phyloP scores from a whole-genome alignment of 2,888 invertebrate genomes.

The Tenthredo amoena region DNA sequence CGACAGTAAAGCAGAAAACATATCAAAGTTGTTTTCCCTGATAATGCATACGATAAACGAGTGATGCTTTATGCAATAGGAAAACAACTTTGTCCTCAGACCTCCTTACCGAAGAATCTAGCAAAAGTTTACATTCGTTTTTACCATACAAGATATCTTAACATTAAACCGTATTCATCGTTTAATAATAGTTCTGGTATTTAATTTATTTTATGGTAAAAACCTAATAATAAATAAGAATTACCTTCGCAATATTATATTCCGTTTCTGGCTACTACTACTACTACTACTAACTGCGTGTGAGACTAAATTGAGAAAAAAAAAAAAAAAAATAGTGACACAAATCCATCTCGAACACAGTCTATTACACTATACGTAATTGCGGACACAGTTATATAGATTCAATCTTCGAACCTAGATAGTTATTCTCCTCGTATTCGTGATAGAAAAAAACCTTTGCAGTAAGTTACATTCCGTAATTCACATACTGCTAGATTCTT shows the following conservation, averaged over 20 bases:
- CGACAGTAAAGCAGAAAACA: background rate
- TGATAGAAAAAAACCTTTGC: constrained; percentile 30
- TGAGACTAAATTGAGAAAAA: constrained; percentile 9
- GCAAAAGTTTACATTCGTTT: constrained; percentile 48
- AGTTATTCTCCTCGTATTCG: constrained; percentile 23
- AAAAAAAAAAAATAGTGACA: constrained; percentile 13
- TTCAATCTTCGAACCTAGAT: constrained; percentile 41
- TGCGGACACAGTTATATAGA: constrained; percentile 41
- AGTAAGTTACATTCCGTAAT: constrained; percentile 32
- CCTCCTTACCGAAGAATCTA: constrained; percentile 22
- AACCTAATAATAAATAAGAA: constrained; percentile 49
- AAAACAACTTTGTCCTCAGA: background rate
- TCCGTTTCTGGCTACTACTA: background rate
- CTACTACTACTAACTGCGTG: constrained; percentile 16
- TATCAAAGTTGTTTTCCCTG: constrained; percentile 10
- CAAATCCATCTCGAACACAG: constrained; percentile 18
- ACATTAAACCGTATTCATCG: constrained; percentile 11
- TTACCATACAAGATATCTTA: constrained; percentile 37
- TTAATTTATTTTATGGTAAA: constrained; percentile 43
- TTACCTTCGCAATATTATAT: constrained; percentile 31
- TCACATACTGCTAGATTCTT: constrained; percentile 41
- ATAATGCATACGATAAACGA: constrained; percentile 17
- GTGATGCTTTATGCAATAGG: background rate
- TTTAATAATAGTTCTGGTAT: constrained; percentile 50
- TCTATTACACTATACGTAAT: constrained; percentile 48